Base-by-base conservation (phyloP, 2,888 invertebrate species). In the Eulithis prunata region DNA sequence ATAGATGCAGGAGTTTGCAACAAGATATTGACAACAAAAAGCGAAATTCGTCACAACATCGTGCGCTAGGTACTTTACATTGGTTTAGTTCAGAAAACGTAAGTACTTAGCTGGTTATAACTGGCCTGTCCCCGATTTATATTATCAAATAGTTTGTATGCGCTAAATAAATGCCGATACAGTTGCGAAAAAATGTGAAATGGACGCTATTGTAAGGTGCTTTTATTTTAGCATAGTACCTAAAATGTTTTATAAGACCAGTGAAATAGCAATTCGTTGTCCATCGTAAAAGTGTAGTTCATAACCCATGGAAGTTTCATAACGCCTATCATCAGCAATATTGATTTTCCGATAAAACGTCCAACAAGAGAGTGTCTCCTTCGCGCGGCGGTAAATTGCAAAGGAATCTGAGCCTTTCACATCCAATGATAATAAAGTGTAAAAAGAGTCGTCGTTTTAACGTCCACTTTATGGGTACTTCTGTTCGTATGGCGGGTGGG, bases 351-450 rank as follows among this genome's bases (percentile, higher is more conserved):
- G 83, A 90, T 91, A 90, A 90, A 90, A 87, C 76, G 80, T 79
- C 83, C 82, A 83, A 86, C 86, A 86, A 86, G 83, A 82, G 83
- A 82, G 83, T 80, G 81, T 84, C 85, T 84, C 84, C 83, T 83
- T 82, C 79, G 79, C 82, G 80, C 73, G 77, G 80, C 84, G 84
- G 87, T 88, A 87, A 88, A 91, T 88, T 86, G 88, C 87, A 80
- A 85, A 87, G 83, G 89, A 91, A 93, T 93, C 92, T 90, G 90
- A 91, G 89, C 89, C 84, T 78, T 85, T 91, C 91, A 89, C 91
- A 91, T 90, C 90, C 92, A 93, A 93, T 93, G 89, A 93, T 91
- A 93, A 93, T 92, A 93, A 93, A 93, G 87, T 89, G 90, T 93
- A 92, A 92, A 91, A 93, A 93, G 91, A 91, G 86, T 91, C 88